phyloP scores from a whole-genome alignment of 2,113 vertebrate genomes.

The Hymenochirus boettgeri region DNA sequence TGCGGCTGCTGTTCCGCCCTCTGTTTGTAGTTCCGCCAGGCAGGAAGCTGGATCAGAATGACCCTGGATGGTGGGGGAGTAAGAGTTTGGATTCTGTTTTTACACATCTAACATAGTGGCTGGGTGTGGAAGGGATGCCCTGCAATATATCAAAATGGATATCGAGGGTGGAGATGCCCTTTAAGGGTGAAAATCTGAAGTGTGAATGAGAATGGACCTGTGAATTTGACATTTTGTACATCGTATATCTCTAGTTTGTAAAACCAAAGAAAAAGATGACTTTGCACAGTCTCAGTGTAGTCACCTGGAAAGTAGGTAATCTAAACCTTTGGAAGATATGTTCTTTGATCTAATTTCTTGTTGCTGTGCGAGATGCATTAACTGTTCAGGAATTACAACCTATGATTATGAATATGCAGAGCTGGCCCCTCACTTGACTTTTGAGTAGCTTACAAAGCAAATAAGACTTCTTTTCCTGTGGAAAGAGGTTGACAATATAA shows the following conservation, averaged over 20 bases:
- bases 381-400: constrained; percentile 27
- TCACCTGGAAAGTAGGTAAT: constrained; percentile 25
- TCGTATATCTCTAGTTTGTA: not conserved
- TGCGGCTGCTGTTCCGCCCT: too few species aligned
- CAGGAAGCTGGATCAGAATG: too few species aligned
- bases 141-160: too few species aligned
- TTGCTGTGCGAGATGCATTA: constrained; percentile 24
- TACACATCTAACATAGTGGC: too few species aligned
- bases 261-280: not conserved
- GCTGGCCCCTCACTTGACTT: constrained; percentile 9
- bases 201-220: not conserved
- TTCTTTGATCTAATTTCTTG: constrained; percentile 39
- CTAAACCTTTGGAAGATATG: constrained; percentile 4
- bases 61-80: too few species aligned
- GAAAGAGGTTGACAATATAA: too few species aligned
- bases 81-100: too few species aligned
- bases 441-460: not conserved
- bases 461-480: not conserved
- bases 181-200: not conserved
- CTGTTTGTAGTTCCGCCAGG: too few species aligned
- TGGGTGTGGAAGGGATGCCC: too few species aligned
- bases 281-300: not conserved
- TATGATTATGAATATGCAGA: constrained; percentile 30
- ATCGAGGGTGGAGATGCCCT: too few species aligned
- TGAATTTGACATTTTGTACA: not conserved